phyloP scores from a whole-genome alignment of 2,888 invertebrate species.

The Bibio marci region DNA sequence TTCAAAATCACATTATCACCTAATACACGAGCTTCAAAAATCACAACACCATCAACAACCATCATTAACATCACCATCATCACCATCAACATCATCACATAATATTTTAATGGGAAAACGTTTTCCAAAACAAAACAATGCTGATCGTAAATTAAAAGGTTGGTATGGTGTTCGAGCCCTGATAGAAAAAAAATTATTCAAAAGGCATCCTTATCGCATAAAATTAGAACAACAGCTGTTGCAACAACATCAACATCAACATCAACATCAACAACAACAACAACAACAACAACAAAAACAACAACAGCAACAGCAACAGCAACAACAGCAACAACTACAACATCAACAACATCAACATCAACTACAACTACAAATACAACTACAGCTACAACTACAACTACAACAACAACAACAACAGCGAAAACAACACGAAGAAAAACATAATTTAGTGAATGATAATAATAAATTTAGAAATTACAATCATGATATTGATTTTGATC shows the following conservation, averaged over 20 bases:
- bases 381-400: too few relatives aligned
- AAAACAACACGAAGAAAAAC: conserved; percentile 8
- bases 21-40: conserved; percentile 2
- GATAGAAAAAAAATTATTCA: conserved; percentile 26
- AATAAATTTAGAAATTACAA: neutral
- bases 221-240: too few relatives aligned
- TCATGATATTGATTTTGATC: too few relatives aligned
- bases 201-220: conserved; percentile 11
- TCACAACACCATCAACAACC: conserved; percentile 4
- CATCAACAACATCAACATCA: neutral
- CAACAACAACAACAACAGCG: neutral
- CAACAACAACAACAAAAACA: neutral
- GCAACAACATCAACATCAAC: conserved; percentile 8
- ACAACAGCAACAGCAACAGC: neutral
- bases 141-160: conserved; percentile 25
- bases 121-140: conserved; percentile 28
- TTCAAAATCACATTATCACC: conserved; percentile 11
- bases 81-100: too few relatives aligned
- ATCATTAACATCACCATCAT: too few relatives aligned
- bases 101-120: conserved; percentile 22
- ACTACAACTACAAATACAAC: neutral
- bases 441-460: conserved; percentile 6
- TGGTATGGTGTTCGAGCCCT: conserved; percentile 29
- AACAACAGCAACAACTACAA: too few relatives aligned
- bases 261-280: neutral